Evolutionary conservation across 2,888 invertebrate genomes (phyloP).

Genomic region (Cactoblastis cactorum): DNA sequence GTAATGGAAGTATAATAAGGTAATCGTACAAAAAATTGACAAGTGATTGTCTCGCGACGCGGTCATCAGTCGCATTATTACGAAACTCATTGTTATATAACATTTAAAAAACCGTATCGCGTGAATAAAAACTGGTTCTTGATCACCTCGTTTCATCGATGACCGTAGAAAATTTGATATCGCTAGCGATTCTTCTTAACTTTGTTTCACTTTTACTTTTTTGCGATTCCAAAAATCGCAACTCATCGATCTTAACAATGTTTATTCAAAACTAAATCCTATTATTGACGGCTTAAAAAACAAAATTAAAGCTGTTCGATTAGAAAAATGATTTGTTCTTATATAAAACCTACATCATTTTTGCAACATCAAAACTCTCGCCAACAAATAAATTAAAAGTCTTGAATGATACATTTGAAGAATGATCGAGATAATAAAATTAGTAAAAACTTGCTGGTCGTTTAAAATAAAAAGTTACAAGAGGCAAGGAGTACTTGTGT

Average conservation of each 20-base stretch:
- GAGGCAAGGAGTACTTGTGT: slow-evolving; percentile 16
- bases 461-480: slow-evolving; percentile 27
- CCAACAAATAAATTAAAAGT: slow-evolving; percentile 51
- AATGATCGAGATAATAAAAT: slow-evolving; percentile 43
- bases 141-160: slow-evolving; percentile 21
- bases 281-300: neutral
- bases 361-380: slow-evolving; percentile 43
- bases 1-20: neutral
- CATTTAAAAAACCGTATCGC: slow-evolving; percentile 26
- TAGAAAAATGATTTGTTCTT: slow-evolving; percentile 27
- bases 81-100: slow-evolving; percentile 35
- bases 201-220: slow-evolving; percentile 1
- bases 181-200: neutral
- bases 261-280: slow-evolving; percentile 18
- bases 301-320: neutral
- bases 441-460: slow-evolving; percentile 44
- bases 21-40: neutral
- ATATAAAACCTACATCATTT: slow-evolving; percentile 46
- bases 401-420: slow-evolving; percentile 21
- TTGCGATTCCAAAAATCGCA: slow-evolving; percentile 10
- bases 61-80: slow-evolving; percentile 27
- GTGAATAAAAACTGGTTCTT: slow-evolving; percentile 36
- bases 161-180: slow-evolving; percentile 16
- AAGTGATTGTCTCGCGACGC: neutral
- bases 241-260: slow-evolving; percentile 12